These are phyloP conservation scores for Bergia puertoricense DNA, from an alignment of 92 coral and sea anemone genomes.

Conservation along the genomic window DNA sequence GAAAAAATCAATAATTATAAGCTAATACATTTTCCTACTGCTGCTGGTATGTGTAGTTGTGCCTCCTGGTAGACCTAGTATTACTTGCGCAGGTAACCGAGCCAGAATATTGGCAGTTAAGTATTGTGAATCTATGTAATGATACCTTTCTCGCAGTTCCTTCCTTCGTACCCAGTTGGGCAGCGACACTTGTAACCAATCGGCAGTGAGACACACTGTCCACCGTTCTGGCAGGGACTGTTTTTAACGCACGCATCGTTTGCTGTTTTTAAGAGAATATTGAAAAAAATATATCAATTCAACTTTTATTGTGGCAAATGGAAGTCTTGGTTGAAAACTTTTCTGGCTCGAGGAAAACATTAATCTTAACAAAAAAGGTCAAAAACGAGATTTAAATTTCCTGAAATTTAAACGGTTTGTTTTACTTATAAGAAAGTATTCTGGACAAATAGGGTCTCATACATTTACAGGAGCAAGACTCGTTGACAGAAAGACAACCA, in stretches of 20 bases:
- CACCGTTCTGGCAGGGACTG: slow-evolving; percentile 78
- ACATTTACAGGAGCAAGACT: neutral
- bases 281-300: no score
- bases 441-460: no score
- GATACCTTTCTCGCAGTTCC: slow-evolving; percentile 86
- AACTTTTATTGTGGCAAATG: neutral
- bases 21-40: no score
- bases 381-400: neutral
- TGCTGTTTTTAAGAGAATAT: slow-evolving; percentile 41
- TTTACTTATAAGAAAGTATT: no score
- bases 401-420: no score
- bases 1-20: no score
- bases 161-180: slow-evolving; percentile 81
- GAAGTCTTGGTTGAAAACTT: neutral
- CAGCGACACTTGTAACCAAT: slow-evolving; percentile 88
- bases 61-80: no score
- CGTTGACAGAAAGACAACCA: neutral
- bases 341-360: no score
- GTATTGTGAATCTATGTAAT: no score
- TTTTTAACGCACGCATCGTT: slow-evolving; percentile 67
- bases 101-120: no score
- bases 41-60: no score
- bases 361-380: neutral
- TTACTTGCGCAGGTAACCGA: no score
- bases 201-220: slow-evolving; percentile 73